A percentile compares a stretch with the other conserved stretches of the same genome.
Conservation (phyloP, 2,113 vertebrate genomes). For the Tor tambroides region DNA sequence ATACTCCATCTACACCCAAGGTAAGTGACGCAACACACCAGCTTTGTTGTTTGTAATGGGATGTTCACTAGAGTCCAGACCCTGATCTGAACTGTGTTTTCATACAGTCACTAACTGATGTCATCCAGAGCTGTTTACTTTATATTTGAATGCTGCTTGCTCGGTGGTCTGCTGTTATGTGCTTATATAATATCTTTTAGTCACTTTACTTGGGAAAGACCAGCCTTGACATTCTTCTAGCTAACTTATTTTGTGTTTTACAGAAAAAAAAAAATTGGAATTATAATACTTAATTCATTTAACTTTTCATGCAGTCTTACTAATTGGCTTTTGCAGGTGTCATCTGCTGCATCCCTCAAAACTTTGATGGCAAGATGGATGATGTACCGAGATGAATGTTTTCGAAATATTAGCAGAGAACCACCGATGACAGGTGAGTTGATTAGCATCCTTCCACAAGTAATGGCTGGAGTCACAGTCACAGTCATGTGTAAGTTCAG, state of each 20-base stretch:
- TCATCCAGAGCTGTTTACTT: background rate
- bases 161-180: background rate
- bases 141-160: background rate
- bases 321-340: slow-evolving; percentile 63
- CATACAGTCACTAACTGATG: background rate
- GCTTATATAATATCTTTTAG: background rate
- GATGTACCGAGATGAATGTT: slow-evolving; percentile 73
- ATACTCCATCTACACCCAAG: background rate
- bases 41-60: background rate
- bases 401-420: slow-evolving; percentile 70
- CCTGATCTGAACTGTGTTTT: background rate
- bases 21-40: background rate
- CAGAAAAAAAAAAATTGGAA: background rate
- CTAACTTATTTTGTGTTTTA: background rate
- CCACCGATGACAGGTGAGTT: slow-evolving; percentile 68
- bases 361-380: slow-evolving; percentile 71
- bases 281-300: background rate
- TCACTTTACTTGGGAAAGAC: background rate
- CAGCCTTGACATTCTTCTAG: background rate
- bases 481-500: background rate
- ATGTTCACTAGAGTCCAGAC: background rate
- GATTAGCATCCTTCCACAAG: background rate
- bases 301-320: background rate
- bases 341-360: slow-evolving; percentile 67
- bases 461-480: background rate